phyloP scores from a whole-genome alignment of 1,140 invertebrate genomes.

The Batillaria attramentaria region DNA sequence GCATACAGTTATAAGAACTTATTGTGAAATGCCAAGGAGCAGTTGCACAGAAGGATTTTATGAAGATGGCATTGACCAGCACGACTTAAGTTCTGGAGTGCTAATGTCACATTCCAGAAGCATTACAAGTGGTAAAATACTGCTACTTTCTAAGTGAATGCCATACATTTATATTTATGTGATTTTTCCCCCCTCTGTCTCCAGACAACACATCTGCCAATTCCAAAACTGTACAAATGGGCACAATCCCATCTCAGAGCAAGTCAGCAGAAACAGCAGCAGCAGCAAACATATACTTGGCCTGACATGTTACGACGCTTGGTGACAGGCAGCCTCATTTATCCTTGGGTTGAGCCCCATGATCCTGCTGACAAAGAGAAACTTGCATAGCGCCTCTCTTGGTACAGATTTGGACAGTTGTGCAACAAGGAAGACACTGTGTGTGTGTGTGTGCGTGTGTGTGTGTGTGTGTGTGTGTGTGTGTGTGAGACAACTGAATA shows the following conservation, averaged over 20 bases:
- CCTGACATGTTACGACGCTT: constrained; percentile 35
- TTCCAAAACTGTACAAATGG: constrained; percentile 15
- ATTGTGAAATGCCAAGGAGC: no score
- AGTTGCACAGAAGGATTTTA: not conserved
- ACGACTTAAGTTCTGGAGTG: no score
- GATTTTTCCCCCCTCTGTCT: no score
- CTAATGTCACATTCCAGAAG: not conserved
- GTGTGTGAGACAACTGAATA: not conserved
- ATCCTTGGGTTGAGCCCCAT: constrained; percentile 46
- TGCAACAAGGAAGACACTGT: not conserved
- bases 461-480: not conserved
- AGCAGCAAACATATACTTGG: constrained; percentile 36
- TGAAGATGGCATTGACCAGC: not conserved
- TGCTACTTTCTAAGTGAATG: not conserved
- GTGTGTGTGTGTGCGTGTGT: not conserved
- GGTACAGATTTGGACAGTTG: no score
- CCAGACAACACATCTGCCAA: constrained; percentile 36
- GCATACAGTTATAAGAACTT: no score
- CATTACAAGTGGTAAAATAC: not conserved
- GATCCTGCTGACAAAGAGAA: not conserved
- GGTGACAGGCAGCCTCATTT: constrained; percentile 45
- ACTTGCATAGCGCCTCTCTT: not conserved
- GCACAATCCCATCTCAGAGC: constrained; percentile 14
- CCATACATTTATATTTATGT: constrained; percentile 17
- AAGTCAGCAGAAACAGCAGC: not conserved